Conservation (phyloP, 1,140 invertebrate species). For the Maniola jurtina region DNA sequence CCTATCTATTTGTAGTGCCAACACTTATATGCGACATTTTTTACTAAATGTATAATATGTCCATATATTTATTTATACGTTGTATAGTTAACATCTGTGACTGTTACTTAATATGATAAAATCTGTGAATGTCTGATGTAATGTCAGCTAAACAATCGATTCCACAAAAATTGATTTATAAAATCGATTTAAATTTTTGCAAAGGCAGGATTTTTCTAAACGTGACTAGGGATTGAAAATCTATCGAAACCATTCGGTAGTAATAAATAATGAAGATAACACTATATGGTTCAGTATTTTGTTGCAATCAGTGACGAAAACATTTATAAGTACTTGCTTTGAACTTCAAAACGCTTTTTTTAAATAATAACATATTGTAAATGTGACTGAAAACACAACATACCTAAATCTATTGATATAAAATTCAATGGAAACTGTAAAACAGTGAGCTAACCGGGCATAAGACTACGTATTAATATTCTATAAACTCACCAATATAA, state of each 20-base stretch:
- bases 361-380: constrained; percentile 26
- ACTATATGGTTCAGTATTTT: too few relatives aligned
- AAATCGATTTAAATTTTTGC: background rate
- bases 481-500: constrained; percentile 30
- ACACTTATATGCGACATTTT: constrained; percentile 39
- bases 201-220: constrained; percentile 1
- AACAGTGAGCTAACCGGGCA: constrained; percentile 36
- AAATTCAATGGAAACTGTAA: constrained; percentile 34
- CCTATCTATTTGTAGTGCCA: constrained; percentile 62
- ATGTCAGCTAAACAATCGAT: background rate
- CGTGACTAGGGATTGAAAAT: constrained; percentile 1
- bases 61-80: constrained; percentile 18
- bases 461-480: constrained; percentile 26
- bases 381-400: constrained; percentile 24
- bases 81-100: constrained; percentile 8
- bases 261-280: background rate
- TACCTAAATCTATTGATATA: constrained; percentile 39
- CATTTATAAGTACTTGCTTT: constrained; percentile 2
- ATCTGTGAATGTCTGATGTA: background rate
- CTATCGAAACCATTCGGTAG: background rate
- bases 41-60: constrained; percentile 22
- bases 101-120: background rate
- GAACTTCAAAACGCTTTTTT: background rate
- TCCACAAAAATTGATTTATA: background rate
- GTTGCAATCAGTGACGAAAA: too few relatives aligned